These are phyloP conservation scores for Craniophora ligustri DNA, from an alignment of 2,888 invertebrate genomes.

Conservation along the genomic window DNA sequence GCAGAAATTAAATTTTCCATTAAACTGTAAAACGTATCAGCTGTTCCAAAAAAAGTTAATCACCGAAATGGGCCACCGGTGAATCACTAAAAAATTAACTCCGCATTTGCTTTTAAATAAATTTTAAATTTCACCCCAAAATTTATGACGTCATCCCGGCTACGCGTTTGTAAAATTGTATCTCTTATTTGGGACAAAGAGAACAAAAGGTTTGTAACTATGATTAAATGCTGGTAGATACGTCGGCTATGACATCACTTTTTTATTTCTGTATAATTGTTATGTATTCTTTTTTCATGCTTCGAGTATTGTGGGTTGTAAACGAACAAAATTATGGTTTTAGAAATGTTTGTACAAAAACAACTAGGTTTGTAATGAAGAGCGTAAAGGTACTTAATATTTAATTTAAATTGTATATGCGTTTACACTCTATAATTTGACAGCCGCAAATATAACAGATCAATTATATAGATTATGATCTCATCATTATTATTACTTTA, in stretches of 20 bases:
- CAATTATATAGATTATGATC: no score
- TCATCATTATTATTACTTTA: no score
- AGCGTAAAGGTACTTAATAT: no score
- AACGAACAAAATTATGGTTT: no score
- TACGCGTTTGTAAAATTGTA: slow-evolving; percentile 64
- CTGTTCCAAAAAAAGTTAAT: slow-evolving; percentile 62
- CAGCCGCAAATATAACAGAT: no score
- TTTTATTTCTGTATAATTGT: slow-evolving; percentile 42
- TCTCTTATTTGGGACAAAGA: slow-evolving; percentile 75
- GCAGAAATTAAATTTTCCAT: slow-evolving; percentile 59
- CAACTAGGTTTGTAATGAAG: no score
- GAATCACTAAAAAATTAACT: slow-evolving; percentile 78
- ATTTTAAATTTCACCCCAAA: slow-evolving; percentile 77
- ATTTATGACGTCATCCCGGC: slow-evolving; percentile 73
- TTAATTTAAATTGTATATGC: no score
- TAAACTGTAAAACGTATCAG: slow-evolving; percentile 56
- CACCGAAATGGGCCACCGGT: slow-evolving; percentile 74
- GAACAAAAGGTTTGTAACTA: slow-evolving; percentile 69
- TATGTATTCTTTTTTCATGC: slow-evolving; percentile 13
- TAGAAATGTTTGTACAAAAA: no score
- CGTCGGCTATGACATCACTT: slow-evolving; percentile 37
- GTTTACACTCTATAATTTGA: no score
- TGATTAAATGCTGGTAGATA: slow-evolving; percentile 58
- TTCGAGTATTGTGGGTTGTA: neutral
- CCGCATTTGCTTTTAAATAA: slow-evolving; percentile 80